A percentile compares a stretch with the other conserved stretches of the same genome.
Conservation (phyloP, 2,113 vertebrate genomes). For the Tragelaphus scriptus region DNA sequence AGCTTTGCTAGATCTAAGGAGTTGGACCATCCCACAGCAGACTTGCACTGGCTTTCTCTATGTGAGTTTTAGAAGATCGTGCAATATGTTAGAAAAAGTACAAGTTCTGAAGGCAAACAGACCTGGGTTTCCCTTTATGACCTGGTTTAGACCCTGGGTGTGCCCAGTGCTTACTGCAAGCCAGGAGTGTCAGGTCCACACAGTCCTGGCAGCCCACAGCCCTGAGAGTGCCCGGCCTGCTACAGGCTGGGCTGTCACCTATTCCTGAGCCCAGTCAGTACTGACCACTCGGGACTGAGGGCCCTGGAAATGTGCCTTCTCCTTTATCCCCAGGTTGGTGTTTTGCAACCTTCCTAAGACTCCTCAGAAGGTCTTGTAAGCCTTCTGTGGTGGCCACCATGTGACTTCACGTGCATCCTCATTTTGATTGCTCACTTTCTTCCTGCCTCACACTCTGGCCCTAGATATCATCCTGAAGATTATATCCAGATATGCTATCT, state of each 20-base stretch:
- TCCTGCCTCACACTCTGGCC: not conserved
- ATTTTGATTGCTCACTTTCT: not conserved
- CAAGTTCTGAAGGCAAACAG: not conserved
- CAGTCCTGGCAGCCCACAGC: too few species aligned
- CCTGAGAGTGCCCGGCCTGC: not conserved
- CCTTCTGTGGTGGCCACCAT: not conserved
- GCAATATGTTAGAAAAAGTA: not conserved
- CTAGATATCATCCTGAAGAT: not conserved
- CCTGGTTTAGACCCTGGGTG: not conserved
- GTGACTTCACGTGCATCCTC: not conserved
- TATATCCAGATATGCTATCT: not conserved
- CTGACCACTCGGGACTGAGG: not conserved
- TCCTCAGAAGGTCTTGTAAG: not conserved
- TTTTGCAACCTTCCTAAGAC: not conserved
- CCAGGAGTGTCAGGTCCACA: not conserved
- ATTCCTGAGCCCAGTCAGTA: not conserved
- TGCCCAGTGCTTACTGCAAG: not conserved
- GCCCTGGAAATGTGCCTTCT: not conserved
- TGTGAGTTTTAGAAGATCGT: not conserved
- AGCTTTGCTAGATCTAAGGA: not conserved
- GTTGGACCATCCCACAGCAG: not conserved
- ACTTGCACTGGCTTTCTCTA: not conserved
- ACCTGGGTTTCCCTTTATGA: not conserved
- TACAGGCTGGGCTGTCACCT: fast-evolving
- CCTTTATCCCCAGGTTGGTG: not conserved